phyloP scores from a whole-genome alignment of 2,797 vertebrate genomes.

The Decapterus maruadsi region DNA sequence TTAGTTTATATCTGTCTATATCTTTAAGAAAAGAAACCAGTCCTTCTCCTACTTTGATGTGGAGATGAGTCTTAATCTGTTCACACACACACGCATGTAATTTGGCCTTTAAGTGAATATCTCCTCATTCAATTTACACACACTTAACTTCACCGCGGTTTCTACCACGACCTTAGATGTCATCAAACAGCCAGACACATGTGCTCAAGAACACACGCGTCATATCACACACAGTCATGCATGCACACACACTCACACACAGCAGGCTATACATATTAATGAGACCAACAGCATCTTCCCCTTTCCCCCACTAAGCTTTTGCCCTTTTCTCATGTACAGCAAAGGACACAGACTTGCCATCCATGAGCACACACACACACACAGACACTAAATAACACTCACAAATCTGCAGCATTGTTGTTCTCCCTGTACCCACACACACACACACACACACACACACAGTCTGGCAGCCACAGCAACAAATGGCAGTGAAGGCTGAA shows the following conservation, averaged over 20 bases:
- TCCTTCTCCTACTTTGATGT: background rate
- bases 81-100: background rate
- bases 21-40: background rate
- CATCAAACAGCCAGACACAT: slow-evolving; percentile 48
- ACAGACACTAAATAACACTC: slow-evolving; percentile 40
- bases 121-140: slow-evolving; percentile 41
- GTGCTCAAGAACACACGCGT: slow-evolving; percentile 37
- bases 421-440: slow-evolving; percentile 51
- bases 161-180: slow-evolving; percentile 65
- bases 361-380: slow-evolving; percentile 53
- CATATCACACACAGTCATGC: slow-evolving; percentile 4
- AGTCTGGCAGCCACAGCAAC: slow-evolving; percentile 56
- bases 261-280: slow-evolving; percentile 81
- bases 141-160: slow-evolving; percentile 45
- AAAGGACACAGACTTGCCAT: slow-evolving; percentile 76
- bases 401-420: slow-evolving; percentile 64
- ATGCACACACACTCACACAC: slow-evolving; percentile 25
- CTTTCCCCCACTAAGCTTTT: slow-evolving; percentile 64
- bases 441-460: slow-evolving; percentile 32
- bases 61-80: too few relatives aligned
- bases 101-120: slow-evolving; percentile 26
- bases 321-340: slow-evolving; percentile 77
- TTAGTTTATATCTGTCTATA: too few relatives aligned
- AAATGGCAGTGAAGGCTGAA: slow-evolving; percentile 77
- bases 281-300: slow-evolving; percentile 66